Conservation (phyloP, 2,797 vertebrate species). For the Lindbergichthys nudifrons region DNA sequence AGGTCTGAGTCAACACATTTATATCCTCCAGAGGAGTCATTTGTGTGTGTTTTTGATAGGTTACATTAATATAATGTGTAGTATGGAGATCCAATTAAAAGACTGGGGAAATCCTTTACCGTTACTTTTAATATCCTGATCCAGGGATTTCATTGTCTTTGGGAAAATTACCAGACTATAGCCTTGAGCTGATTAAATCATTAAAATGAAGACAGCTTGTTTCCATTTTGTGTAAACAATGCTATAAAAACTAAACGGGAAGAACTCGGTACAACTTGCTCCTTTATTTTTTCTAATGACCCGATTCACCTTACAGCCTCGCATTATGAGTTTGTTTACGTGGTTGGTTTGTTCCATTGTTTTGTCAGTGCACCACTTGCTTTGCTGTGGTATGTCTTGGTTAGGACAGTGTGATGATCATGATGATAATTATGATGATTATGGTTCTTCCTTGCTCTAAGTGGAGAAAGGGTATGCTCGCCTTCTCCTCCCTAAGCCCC, state of each 20-base stretch:
- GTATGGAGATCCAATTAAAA: slow-evolving; percentile 14
- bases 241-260: slow-evolving; percentile 33
- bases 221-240: slow-evolving; percentile 42
- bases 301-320: slow-evolving; percentile 51
- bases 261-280: slow-evolving; percentile 19
- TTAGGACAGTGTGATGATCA: slow-evolving; percentile 61
- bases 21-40: slow-evolving; percentile 55
- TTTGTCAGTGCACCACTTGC: slow-evolving; percentile 56
- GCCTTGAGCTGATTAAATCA: slow-evolving; percentile 40
- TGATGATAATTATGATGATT: slow-evolving; percentile 64
- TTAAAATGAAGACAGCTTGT: slow-evolving; percentile 41
- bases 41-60: slow-evolving; percentile 42
- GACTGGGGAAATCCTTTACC: too few relatives aligned
- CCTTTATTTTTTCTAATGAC: slow-evolving; percentile 50
- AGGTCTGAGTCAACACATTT: slow-evolving; percentile 62
- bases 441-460: slow-evolving; percentile 62
- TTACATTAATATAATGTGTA: slow-evolving; percentile 28
- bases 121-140: too few relatives aligned
- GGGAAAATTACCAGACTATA: slow-evolving; percentile 26
- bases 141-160: slow-evolving; percentile 26
- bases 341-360: slow-evolving; percentile 67
- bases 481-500: slow-evolving; percentile 71
- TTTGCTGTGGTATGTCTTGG: slow-evolving; percentile 64
- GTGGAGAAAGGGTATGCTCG: slow-evolving; percentile 71
- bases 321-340: slow-evolving; percentile 62